These are phyloP conservation scores for Procambarus clarkii DNA, from an alignment of 1,140 invertebrate species.

Conservation along the genomic window DNA sequence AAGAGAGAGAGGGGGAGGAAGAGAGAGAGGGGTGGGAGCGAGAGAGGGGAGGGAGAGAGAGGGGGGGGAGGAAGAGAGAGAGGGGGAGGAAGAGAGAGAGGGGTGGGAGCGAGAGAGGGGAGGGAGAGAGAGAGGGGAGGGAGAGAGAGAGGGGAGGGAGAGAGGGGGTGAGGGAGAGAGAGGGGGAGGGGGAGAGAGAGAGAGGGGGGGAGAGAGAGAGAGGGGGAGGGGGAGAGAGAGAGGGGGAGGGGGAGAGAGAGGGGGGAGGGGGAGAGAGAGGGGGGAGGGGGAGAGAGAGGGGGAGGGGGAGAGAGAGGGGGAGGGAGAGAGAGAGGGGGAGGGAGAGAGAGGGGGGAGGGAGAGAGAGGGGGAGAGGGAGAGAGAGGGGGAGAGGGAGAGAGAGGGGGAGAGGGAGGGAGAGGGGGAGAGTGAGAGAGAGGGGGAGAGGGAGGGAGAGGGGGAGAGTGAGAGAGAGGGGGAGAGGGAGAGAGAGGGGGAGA, in stretches of 20 bases:
- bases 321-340: no score
- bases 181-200: neutral
- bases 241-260: neutral
- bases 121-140: neutral
- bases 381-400: no score
- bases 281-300: neutral
- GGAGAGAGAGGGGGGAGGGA: no score
- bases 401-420: neutral
- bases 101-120: neutral
- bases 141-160: neutral
- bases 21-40: neutral
- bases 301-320: no score
- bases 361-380: no score
- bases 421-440: neutral
- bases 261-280: neutral
- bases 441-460: no score
- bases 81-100: neutral
- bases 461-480: neutral
- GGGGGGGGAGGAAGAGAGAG: neutral
- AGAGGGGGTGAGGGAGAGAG: neutral
- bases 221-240: neutral
- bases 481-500: neutral
- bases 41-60: neutral
- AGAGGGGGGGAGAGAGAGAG: neutral
- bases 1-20: neutral